A percentile compares a stretch with the other conserved stretches of the same genome.
Evolutionary conservation across 2,113 vertebrate species (phyloP).

Genomic region (Urocynchramus pylzowi): DNA sequence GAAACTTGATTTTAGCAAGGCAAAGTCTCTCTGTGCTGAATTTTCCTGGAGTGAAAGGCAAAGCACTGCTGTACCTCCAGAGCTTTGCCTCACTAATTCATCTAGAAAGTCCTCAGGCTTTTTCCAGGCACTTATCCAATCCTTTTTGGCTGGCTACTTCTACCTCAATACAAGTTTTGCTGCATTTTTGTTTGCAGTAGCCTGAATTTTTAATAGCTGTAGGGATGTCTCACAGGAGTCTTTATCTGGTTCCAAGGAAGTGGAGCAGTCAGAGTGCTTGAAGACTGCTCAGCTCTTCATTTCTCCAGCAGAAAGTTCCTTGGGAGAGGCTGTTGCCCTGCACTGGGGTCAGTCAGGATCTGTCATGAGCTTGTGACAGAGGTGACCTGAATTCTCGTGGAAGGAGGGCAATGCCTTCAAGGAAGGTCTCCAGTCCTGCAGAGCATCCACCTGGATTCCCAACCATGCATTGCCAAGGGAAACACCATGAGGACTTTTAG

Average conservation of each 20-base stretch:
- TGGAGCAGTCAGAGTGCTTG: background rate
- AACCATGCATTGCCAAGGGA: rapidly evolving
- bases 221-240: background rate
- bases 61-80: background rate
- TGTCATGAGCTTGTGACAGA: rapidly evolving
- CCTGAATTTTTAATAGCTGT: constrained; percentile 12
- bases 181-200: constrained; percentile 41
- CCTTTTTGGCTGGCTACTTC: background rate
- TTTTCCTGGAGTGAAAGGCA: background rate
- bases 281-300: background rate
- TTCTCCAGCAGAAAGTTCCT: background rate
- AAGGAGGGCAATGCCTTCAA: background rate
- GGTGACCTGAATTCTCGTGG: background rate
- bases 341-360: background rate
- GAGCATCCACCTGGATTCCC: background rate
- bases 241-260: background rate
- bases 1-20: background rate
- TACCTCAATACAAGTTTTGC: constrained; percentile 9
- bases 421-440: background rate
- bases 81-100: background rate
- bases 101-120: background rate
- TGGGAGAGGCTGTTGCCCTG: background rate
- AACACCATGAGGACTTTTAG: background rate
- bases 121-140: constrained; percentile 43
- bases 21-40: rapidly evolving